Evolutionary conservation across 2,113 vertebrate genomes (phyloP).

Genomic region (Malurus alboscapulatus): DNA sequence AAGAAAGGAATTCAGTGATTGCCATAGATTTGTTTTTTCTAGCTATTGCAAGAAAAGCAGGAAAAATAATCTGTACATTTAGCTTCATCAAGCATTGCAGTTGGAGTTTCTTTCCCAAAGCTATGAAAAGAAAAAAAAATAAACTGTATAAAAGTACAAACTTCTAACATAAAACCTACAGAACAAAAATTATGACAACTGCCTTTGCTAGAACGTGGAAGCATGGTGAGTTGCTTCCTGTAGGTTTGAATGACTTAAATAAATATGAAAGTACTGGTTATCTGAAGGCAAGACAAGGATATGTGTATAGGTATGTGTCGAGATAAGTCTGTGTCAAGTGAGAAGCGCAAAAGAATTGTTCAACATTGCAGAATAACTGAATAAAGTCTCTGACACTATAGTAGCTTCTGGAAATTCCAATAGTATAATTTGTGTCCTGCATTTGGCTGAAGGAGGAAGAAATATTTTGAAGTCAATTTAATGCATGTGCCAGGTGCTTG

Average conservation of each 20-base stretch:
- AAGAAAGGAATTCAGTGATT: not conserved
- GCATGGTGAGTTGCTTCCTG: slow-evolving; percentile 9
- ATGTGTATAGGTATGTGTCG: slow-evolving; percentile 56
- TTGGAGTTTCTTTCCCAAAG: not conserved
- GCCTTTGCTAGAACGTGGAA: not conserved
- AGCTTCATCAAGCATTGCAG: not conserved
- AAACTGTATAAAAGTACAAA: not conserved
- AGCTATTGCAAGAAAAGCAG: not conserved
- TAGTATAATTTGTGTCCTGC: slow-evolving; percentile 28
- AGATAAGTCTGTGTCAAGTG: slow-evolving; percentile 54
- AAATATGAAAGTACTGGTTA: slow-evolving; percentile 64
- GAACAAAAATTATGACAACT: slow-evolving; percentile 18
- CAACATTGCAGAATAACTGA: slow-evolving; percentile 66
- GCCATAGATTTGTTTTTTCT: not conserved
- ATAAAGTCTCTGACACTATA: slow-evolving; percentile 27
- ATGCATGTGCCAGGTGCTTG: slow-evolving; percentile 54
- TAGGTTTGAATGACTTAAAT: slow-evolving; percentile 65
- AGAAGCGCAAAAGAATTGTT: slow-evolving; percentile 58
- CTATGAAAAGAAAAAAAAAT: not conserved
- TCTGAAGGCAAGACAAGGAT: slow-evolving; percentile 65
- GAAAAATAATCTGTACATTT: not conserved
- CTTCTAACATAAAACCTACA: not conserved
- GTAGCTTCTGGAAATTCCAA: slow-evolving; percentile 53
- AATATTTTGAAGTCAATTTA: slow-evolving; percentile 58
- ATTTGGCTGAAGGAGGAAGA: slow-evolving; percentile 32